phyloP scores from a whole-genome alignment of 2,888 invertebrate genomes.

The Drosophila picticornis region DNA sequence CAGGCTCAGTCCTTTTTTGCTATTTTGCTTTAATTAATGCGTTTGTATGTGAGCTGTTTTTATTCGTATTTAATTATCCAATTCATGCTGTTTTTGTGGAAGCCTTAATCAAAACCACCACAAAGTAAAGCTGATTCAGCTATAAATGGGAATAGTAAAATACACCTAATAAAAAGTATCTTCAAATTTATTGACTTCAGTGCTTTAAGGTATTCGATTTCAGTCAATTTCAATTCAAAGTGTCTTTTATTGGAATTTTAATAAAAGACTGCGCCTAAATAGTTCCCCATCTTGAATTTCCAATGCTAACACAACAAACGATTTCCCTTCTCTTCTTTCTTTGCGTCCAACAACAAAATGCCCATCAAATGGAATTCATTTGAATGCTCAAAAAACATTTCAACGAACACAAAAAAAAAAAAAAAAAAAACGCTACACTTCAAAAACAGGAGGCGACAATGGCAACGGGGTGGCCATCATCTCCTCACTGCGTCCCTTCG shows the following conservation, averaged over 20 bases:
- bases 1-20: background rate
- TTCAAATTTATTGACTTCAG: background rate
- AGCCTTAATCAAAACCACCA: background rate
- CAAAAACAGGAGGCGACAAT: slow-evolving; percentile 92
- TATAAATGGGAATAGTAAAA: background rate
- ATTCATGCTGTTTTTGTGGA: background rate
- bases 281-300: slow-evolving; percentile 13
- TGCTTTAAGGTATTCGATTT: background rate
- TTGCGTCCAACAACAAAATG: slow-evolving; percentile 23
- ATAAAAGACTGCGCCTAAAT: background rate
- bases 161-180: background rate
- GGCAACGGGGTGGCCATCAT: slow-evolving; percentile 98
- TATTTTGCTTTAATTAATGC: background rate
- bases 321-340: slow-evolving; percentile 13
- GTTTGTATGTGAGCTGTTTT: too few species aligned
- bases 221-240: background rate
- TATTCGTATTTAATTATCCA: background rate
- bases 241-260: background rate
- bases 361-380: slow-evolving; percentile 44
- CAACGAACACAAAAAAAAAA: background rate
- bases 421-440: background rate
- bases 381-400: slow-evolving; percentile 29
- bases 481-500: slow-evolving; percentile 96
- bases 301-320: slow-evolving; percentile 19
- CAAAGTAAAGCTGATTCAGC: background rate